Conservation (phyloP, 2,797 vertebrate genomes). For the Liasis olivaceus region DNA sequence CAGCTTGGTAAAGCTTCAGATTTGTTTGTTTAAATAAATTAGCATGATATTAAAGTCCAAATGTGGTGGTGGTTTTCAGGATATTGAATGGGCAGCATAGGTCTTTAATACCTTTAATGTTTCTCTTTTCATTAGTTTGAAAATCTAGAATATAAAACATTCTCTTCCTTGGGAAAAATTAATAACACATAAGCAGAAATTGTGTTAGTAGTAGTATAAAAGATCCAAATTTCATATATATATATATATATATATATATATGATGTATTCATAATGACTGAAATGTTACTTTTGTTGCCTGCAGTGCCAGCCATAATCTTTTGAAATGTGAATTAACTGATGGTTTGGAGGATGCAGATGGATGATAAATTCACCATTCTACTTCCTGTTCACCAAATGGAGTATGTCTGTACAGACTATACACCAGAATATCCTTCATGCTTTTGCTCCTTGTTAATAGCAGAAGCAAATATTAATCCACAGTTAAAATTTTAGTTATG, state of each 20-base stretch:
- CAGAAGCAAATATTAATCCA: neutral
- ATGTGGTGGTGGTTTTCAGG: neutral
- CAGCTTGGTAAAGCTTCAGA: neutral
- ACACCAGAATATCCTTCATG: neutral
- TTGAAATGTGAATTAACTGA: neutral
- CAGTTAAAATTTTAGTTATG: neutral
- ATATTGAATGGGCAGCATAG: neutral
- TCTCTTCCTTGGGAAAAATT: neutral
- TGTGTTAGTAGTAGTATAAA: neutral
- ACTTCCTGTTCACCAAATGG: neutral
- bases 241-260: no score
- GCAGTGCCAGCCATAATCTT: neutral
- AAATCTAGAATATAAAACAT: neutral
- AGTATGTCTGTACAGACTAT: neutral
- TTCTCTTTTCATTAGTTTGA: neutral
- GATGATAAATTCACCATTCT: neutral
- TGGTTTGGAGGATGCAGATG: neutral
- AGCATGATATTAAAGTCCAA: neutral
- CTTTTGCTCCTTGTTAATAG: neutral
- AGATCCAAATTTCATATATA: no score
- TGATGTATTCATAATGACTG: neutral
- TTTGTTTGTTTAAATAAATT: constrained; percentile 10
- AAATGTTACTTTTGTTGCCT: neutral
- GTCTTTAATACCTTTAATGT: neutral
- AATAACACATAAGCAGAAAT: neutral